Base-by-base conservation (phyloP, 2,888 invertebrate genomes). In the Falcaria lacertinaria region DNA sequence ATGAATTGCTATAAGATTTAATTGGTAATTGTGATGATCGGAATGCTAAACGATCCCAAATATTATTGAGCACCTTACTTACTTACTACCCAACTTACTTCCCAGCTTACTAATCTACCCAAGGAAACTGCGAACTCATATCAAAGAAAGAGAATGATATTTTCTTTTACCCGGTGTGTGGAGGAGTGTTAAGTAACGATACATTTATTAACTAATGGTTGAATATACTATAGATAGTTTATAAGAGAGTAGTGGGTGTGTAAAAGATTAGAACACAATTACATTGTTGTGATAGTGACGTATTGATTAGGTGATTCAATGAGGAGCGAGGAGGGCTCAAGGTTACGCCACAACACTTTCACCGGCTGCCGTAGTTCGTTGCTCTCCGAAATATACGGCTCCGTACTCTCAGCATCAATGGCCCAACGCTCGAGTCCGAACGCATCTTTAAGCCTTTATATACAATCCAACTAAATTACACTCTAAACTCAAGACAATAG, bases 311-410 rank as follows among this genome's bases (percentile, higher is more conserved):
- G 65, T 74, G 81, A 79, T 80, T 68, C 75, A 74, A 73, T 74
- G 71, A 74, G 74, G 72, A 77, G 65, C 70, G 65, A 60, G 70
- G 69, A 64, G 65, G 73, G 75, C 86, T 85, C 89, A 89, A 89
- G 89, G 89, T 89, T 89, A 87, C 84, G 72, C 74, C 74, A 87
- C 74, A 87, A 80, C 81, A 88, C 88, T 88, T 88, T 88, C 88
- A 69, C 88, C 73, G 69, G 57, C 54, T 50, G 47, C 60, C 61
- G 65, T 71, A 87, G 89, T 86, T 88, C 89, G 78, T 83, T 87
- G 86, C 89, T 81, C 89, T 82, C 80, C 86, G 63, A 87, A 88
- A 74, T 87, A 79, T 76, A 76, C 82, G 72, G 63, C 73, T 69
- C 69, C 52, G 48, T 47, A 52, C 56, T 57, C 47, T 45, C 52